phyloP scores from a whole-genome alignment of 2,797 vertebrate species.

The Chrysolophus pictus region DNA sequence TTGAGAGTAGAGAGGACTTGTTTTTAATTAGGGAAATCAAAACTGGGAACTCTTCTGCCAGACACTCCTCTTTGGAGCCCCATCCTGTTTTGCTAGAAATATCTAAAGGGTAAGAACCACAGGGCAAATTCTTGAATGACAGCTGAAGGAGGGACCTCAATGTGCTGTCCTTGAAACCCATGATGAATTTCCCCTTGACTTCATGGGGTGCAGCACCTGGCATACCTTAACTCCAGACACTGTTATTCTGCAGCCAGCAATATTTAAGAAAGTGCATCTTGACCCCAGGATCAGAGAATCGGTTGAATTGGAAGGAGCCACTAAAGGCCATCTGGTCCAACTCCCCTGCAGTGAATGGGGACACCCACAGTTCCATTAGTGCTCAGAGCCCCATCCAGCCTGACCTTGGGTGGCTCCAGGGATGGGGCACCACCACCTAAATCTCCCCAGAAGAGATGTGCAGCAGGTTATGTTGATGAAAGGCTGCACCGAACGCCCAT shows the following conservation, averaged over 20 bases:
- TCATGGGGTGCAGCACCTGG: not conserved
- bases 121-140: not conserved
- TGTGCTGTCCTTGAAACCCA: slow-evolving; percentile 44
- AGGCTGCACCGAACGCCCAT: not conserved
- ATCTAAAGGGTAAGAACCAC: not conserved
- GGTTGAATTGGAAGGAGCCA: no score
- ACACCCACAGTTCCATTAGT: no score
- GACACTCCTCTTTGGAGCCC: not conserved
- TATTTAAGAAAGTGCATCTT: not conserved
- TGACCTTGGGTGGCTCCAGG: no score
- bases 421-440: no score
- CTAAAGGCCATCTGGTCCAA: no score
- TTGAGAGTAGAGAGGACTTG: not conserved
- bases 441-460: not conserved
- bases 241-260: slow-evolving; percentile 8
- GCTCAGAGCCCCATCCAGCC: no score
- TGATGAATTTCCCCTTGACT: slow-evolving; percentile 1
- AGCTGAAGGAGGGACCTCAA: slow-evolving; percentile 14
- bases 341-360: no score
- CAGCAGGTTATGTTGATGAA: not conserved
- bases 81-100: not conserved
- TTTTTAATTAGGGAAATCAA: not conserved
- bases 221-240: not conserved
- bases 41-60: not conserved
- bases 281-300: no score